phyloP scores from a whole-genome alignment of 2,113 vertebrate species.

The Plecturocebus donacophilus region DNA sequence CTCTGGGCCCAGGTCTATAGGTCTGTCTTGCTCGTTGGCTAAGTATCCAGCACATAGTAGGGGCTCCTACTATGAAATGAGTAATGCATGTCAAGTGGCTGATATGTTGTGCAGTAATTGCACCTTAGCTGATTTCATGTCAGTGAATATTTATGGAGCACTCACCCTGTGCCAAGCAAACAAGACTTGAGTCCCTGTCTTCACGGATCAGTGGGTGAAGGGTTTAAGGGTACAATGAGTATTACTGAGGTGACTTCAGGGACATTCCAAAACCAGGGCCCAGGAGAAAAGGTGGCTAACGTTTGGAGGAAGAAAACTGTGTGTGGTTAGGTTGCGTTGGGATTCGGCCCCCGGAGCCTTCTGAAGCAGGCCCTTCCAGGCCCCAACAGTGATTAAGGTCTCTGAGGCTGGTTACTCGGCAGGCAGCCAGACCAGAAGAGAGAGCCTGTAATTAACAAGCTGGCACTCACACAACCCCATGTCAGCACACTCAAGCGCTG shows the following conservation, averaged over 20 bases:
- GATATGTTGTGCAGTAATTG: neutral
- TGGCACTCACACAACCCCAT: constrained; percentile 71
- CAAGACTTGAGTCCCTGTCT: neutral
- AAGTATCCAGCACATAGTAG: neutral
- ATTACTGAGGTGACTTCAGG: neutral
- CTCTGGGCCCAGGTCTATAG: neutral
- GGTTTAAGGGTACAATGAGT: neutral
- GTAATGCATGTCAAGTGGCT: neutral
- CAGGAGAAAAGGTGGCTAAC: neutral
- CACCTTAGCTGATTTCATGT: constrained; percentile 11
- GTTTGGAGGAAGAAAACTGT: neutral
- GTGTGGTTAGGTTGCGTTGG: constrained; percentile 35
- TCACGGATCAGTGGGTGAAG: neutral
- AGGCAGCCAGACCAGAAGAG: constrained; percentile 77
- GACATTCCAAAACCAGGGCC: constrained; percentile 5
- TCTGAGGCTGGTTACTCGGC: constrained; percentile 73
- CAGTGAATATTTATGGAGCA: constrained; percentile 2
- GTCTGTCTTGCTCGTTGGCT: neutral
- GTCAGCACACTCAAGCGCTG: constrained; percentile 57
- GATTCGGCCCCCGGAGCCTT: constrained; percentile 44
- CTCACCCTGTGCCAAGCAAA: neutral
- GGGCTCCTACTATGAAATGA: neutral
- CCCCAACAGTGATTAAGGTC: constrained; percentile 72
- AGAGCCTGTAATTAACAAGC: constrained; percentile 79
- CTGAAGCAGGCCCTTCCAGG: neutral